phyloP scores from a whole-genome alignment of 1,140 invertebrate genomes.

The Drosophila ercepeae region DNA sequence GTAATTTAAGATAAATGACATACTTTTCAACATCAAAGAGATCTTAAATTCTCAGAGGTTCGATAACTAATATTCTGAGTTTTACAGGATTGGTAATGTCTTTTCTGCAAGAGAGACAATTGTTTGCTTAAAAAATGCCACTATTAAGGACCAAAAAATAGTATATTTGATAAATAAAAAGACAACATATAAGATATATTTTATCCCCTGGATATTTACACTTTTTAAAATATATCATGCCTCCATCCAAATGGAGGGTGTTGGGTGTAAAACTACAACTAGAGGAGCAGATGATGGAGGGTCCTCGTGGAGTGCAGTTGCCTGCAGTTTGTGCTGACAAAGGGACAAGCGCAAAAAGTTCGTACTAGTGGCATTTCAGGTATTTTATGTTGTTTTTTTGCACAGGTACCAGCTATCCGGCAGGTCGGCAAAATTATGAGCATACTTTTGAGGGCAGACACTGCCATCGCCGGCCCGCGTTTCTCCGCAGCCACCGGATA shows the following conservation, averaged over 20 bases:
- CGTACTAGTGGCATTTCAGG: conserved; percentile 35
- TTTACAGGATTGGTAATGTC: no score
- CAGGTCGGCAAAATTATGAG: conserved; percentile 63
- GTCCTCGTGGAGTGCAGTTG: conserved; percentile 41
- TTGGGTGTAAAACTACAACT: conserved; percentile 13
- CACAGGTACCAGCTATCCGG: neutral
- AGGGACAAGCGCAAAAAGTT: conserved; percentile 16
- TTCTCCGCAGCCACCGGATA: conserved; percentile 26
- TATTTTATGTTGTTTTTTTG: conserved; percentile 1
- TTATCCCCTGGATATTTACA: neutral
- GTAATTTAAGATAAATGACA: neutral
- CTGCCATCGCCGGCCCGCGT: neutral
- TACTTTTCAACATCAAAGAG: neutral
- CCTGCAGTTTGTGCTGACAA: conserved; percentile 38
- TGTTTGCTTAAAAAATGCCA: neutral
- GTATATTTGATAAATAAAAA: neutral
- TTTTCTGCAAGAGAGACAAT: no score
- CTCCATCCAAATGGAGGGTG: neutral
- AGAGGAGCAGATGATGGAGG: conserved; percentile 39
- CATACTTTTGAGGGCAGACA: conserved; percentile 58
- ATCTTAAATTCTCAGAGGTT: neutral
- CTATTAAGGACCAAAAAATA: neutral
- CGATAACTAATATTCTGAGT: no score
- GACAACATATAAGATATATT: neutral
- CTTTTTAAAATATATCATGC: neutral